Base-by-base conservation (phyloP, 1,140 invertebrate species). In the Arion vulgaris region DNA sequence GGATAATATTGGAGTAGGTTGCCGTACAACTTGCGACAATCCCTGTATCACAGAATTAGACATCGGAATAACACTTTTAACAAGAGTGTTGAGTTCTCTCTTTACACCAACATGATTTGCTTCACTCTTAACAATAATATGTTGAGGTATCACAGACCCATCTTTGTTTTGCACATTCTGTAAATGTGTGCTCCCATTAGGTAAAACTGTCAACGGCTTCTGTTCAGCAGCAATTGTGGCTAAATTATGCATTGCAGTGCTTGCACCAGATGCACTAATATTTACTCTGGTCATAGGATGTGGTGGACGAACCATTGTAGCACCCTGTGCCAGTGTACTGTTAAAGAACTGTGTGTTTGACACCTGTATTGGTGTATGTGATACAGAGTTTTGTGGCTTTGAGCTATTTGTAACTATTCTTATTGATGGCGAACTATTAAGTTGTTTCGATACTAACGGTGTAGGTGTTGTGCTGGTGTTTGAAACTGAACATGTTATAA, bases 221-320 rank as follows among this genome's bases (percentile, higher is more conserved):
- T 91, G 90, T 82, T 91, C 90, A 39, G 90, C 87, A 49, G 90
- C 90, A 38, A 92, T 89, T 81, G 82, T 89, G 7, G 90, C 90
- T 71, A 92, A 80, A 83, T 91, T 91, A 79, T 90, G 89, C 73
- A 92, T 92, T 49, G 91, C 89, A 85, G 84, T 88, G 87, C 91
- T 93, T 79, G 94, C 93, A 86, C 92, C 93, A 75, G 93, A 93
- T 85, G 94, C 82, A 80, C 62, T 83, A 49, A 81, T 84, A 62
- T 81, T 84, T 69, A 80, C 78, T 51, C 78, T 80, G 13, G 41
- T 71, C 13, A 80, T 11, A 4, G 80, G 69, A 26, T 57, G 80
- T 34, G 51, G 1, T 15, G 36, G 62, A 4, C 78, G n/a, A 26
- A 78, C 68, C 19, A 69, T 74, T 39, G 80, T 81, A 34, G 49